These are phyloP conservation scores for Cavia porcellus DNA, from an alignment of 2,113 vertebrate genomes.

Conservation along the genomic window DNA sequence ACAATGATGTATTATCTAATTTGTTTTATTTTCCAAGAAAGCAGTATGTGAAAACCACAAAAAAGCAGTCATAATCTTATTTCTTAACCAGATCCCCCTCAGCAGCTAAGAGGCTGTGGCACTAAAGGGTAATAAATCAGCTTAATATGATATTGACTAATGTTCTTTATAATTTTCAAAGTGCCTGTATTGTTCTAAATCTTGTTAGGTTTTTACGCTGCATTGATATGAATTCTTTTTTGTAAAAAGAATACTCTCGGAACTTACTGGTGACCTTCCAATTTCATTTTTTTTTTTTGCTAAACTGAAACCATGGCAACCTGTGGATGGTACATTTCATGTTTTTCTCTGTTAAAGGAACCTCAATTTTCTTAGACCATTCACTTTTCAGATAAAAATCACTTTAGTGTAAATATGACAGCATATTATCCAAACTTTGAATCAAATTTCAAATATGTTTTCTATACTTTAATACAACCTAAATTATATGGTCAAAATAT, in stretches of 20 bases:
- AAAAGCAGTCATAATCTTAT: slow-evolving; percentile 61
- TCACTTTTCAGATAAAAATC: slow-evolving; percentile 64
- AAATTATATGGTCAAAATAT: background rate
- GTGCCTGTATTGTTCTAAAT: slow-evolving; percentile 72
- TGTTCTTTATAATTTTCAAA: slow-evolving; percentile 72
- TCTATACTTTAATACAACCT: background rate
- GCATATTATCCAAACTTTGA: background rate
- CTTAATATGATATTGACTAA: slow-evolving; percentile 78
- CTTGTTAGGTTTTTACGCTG: slow-evolving; percentile 68
- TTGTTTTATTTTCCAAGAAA: slow-evolving; percentile 72
- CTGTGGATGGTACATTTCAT: slow-evolving; percentile 41
- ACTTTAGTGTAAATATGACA: slow-evolving; percentile 55
- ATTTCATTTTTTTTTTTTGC: slow-evolving; percentile 58
- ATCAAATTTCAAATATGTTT: slow-evolving; percentile 42
- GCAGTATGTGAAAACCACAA: slow-evolving; percentile 35
- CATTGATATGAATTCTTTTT: slow-evolving; percentile 70
- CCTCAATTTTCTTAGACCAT: slow-evolving; percentile 39
- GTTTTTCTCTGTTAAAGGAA: slow-evolving; percentile 66
- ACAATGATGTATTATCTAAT: slow-evolving; percentile 74
- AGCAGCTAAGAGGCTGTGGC: slow-evolving; percentile 61
- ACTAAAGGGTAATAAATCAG: slow-evolving; percentile 74
- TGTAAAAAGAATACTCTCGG: slow-evolving; percentile 37
- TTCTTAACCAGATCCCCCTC: slow-evolving; percentile 47
- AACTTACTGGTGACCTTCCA: slow-evolving; percentile 74
- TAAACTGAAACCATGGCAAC: slow-evolving; percentile 75